Percentiles rank a stretch among this genome's conserved stretches.
phyloP scores from a whole-genome alignment of 2,113 vertebrate genomes.

The Seriola dumerili region DNA sequence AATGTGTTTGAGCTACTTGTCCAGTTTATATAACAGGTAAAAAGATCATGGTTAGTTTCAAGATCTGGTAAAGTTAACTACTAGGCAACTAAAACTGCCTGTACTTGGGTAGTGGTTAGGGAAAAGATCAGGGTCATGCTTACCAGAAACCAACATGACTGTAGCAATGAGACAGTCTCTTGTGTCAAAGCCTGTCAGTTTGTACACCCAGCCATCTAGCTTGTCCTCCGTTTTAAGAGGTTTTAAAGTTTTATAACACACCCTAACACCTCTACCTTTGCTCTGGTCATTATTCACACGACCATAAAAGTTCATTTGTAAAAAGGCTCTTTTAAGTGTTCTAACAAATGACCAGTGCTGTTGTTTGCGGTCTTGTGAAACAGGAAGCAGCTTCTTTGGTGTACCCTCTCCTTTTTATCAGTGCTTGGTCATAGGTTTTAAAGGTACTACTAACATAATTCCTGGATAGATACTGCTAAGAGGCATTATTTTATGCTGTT shows the following conservation, averaged over 20 bases:
- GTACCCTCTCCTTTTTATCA: neutral
- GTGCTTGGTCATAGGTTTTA: slow-evolving; percentile 4
- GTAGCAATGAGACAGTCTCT: neutral
- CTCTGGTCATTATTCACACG: neutral
- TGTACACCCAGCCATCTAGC: too few relatives aligned
- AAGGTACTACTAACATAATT: slow-evolving; percentile 3
- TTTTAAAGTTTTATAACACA: too few relatives aligned
- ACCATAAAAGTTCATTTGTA: too few relatives aligned
- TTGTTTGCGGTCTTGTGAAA: neutral
- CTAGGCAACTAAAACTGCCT: neutral
- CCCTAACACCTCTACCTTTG: too few relatives aligned
- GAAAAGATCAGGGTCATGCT: neutral
- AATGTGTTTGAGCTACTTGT: too few relatives aligned
- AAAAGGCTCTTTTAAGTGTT: neutral
- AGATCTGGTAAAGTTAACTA: neutral
- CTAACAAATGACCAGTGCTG: neutral
- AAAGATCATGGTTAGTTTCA: neutral
- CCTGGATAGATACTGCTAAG: slow-evolving; percentile 22
- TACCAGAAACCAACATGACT: too few relatives aligned
- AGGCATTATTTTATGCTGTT: slow-evolving; percentile 24
- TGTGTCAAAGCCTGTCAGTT: neutral
- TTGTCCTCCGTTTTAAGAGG: too few relatives aligned
- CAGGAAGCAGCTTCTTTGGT: neutral
- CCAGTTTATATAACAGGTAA: neutral
- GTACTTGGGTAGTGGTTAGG: too few relatives aligned